Conservation (phyloP, 2,797 vertebrate species). For the Chloroceryle amazona region DNA sequence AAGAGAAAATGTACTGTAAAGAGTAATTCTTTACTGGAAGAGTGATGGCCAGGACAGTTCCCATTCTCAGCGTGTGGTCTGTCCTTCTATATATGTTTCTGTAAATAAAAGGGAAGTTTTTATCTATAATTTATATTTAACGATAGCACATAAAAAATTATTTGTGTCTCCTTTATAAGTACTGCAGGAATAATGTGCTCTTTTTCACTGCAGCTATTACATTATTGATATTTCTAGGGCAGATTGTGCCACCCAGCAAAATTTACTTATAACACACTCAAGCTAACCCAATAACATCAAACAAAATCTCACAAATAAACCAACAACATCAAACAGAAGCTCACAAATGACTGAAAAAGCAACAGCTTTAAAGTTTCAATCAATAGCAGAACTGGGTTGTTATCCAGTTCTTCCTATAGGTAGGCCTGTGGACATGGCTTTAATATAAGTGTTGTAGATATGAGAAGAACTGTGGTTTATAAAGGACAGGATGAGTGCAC, state of each 20-base stretch:
- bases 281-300: conserved; percentile 42
- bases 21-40: background rate
- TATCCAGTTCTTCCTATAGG: background rate
- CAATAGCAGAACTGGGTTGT: background rate
- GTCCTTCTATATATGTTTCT: background rate
- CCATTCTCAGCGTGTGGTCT: background rate
- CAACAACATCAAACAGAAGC: conserved; percentile 1
- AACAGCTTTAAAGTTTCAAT: conserved; percentile 17
- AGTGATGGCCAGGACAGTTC: background rate
- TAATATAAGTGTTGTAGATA: background rate
- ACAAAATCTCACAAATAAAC: background rate
- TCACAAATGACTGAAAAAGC: background rate
- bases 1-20: background rate
- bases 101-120: background rate
- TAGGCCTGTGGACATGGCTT: background rate
- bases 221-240: conserved; percentile 54
- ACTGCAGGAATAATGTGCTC: background rate
- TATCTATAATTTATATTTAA: background rate
- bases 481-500: background rate
- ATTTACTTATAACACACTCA: background rate
- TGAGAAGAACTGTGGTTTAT: background rate
- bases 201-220: background rate
- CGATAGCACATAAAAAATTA: background rate
- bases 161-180: background rate
- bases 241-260: conserved; percentile 12